Base-by-base conservation (phyloP, 92 coral and sea anemone genomes). In the Muricea muricata region DNA sequence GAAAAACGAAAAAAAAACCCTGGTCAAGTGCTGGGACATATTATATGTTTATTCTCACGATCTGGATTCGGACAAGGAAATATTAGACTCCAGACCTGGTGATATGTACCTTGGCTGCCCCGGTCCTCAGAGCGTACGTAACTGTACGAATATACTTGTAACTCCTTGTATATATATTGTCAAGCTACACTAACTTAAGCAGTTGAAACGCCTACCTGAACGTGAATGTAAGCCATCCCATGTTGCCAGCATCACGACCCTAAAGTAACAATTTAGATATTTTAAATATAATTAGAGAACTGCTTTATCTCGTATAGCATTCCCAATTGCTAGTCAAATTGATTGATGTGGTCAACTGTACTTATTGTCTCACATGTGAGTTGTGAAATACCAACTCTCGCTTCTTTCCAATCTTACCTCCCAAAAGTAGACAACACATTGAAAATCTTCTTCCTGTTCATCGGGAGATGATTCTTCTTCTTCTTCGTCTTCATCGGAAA, bases 201-300 rank as follows among this genome's bases (percentile, higher is more conserved):
- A n/a, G n/a, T n/a, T n/a, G 35, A 39, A 12, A 45, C 31, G 15
- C 35, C 29, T 57, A 90, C 99, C 99, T 97, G 86, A 97, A 97
- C 8, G 99, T 97, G 74, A 97, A 97, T 5, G 99, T 97, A 47
- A 97, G 85, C 99, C 99, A 97, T 18, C 99, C 99, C 99, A 97
- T 97, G 75, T 97, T 94, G 29, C 93, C 93, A 25, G 99, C 99
- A 89, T 94, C 91, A 34, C 99, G 90, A 70, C 99, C 99, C 99
- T 97, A 47, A 1, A 82, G 69, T 20, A 41, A 81, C 29, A 76
- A 76, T 78, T 14, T 15, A 31, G 8, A 26, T 57, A 41, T 31
- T 21, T 42, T 17, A 60, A 10, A 21, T 8, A 8, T 46, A 17
- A 26, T 45, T 33, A 28, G 21, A 23, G 7, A 21, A 20, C 9